These are phyloP conservation scores for Dolichopus griseipennis DNA, from an alignment of 2,888 invertebrate genomes.

Conservation along the genomic window DNA sequence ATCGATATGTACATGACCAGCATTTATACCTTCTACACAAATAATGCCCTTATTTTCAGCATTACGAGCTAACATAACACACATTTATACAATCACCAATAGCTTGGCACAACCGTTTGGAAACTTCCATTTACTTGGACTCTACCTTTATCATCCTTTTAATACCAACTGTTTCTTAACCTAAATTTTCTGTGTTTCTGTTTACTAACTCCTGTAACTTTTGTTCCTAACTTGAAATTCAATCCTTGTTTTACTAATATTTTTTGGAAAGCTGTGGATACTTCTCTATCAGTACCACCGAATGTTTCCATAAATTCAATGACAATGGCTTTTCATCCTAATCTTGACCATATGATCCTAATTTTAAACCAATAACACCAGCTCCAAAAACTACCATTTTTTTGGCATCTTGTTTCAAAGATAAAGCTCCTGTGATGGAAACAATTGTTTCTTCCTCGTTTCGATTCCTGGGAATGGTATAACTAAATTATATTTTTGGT, in stretches of 20 bases:
- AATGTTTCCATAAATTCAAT: conserved; percentile 87
- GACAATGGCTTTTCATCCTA: conserved; percentile 91
- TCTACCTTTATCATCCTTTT: conserved; percentile 88
- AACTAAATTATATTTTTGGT: conserved; percentile 92
- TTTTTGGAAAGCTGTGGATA: conserved; percentile 86
- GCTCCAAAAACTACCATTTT: conserved; percentile 95
- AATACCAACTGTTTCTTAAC: conserved; percentile 86
- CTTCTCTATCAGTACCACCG: conserved; percentile 95
- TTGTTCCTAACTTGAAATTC: conserved; percentile 88
- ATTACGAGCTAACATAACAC: conserved; percentile 99
- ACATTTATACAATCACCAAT: conserved; percentile 98
- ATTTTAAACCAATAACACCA: conserved; percentile 95
- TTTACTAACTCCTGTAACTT: conserved; percentile 77
- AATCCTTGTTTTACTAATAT: conserved; percentile 84
- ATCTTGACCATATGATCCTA: conserved; percentile 90
- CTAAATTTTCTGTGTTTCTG: conserved; percentile 72
- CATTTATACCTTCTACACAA: conserved; percentile 86
- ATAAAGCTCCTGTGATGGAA: conserved; percentile 95
- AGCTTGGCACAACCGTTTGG: conserved; percentile 91
- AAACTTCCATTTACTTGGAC: conserved; percentile 92
- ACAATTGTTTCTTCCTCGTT: conserved; percentile 88
- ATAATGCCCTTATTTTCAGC: conserved; percentile 98
- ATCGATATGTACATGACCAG: conserved; percentile 92
- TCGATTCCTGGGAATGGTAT: conserved; percentile 90
- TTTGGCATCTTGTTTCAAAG: conserved; percentile 75